Base-by-base conservation (phyloP, 1,140 invertebrate genomes). In the Camponotus floridanus region DNA sequence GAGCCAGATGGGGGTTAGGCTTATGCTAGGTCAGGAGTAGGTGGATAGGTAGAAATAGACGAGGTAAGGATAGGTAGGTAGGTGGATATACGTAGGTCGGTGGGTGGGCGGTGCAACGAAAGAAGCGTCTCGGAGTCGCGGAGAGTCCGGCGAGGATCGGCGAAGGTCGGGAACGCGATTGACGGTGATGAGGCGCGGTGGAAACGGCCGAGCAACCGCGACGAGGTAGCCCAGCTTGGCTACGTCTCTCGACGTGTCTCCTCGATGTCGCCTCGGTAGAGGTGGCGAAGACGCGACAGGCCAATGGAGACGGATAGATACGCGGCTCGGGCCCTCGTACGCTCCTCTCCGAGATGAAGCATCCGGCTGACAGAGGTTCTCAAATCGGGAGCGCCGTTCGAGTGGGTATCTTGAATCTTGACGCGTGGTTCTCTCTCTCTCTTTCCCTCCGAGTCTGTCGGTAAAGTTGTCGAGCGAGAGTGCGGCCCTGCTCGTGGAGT, bases 351-450 rank as follows among this genome's bases (percentile, higher is more conserved):
- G 51, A 6, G 74, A 74, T 76, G 74, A 79, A 79, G 78, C 78
- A 57, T 84, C 78, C n/a, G 79, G 39, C 57, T 31, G 39, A 45
- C 88, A 89, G 90, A 59, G 90, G 80, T 91, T 85, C 90, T 91
- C 89, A 87, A 91, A 70, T 71, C 90, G 74, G 86, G 87, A 89
- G 87, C 79, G 89, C 42, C 86, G 74, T 33, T 26, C 84, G 80
- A 74, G 88, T 89, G 84, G 39, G 84, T 89, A 51, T 51, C 15
- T 7, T 48, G 45, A 45, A 51, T 51, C 15, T 7, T 48, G 45
- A 45, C 45, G 45, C 11, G 45, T 48, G 11, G 45, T 15, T 51
- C 9, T 18, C 13, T 18, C 48, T 51, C 42, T 45, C 71, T 71
- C 48, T 26, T 36, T 51, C 18, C 13, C 18, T 80, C 76, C 21